Percentiles rank a stretch among this genome's conserved stretches.
These are phyloP conservation scores for Drosophila yooni DNA, from an alignment of 2,888 invertebrate genomes.

Conservation along the genomic window DNA sequence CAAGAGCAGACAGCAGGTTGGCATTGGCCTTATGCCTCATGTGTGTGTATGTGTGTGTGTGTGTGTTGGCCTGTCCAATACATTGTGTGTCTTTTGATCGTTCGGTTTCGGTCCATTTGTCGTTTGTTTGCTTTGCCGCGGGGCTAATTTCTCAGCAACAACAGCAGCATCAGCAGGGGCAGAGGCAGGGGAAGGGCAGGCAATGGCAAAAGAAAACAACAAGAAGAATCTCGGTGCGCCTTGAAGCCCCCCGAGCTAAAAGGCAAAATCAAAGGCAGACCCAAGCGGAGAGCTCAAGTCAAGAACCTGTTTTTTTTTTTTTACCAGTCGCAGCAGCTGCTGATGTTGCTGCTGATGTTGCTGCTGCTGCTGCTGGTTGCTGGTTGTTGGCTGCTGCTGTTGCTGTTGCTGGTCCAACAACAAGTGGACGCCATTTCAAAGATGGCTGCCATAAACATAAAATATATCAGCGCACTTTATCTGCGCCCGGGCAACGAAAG, in stretches of 20 bases:
- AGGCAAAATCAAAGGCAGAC: conserved; percentile 30
- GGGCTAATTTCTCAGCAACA: conserved; percentile 71
- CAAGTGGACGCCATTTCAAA: conserved; percentile 79
- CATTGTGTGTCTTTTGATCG: conserved; percentile 79
- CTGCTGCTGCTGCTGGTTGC: conserved; percentile 30
- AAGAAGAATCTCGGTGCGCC: conserved; percentile 71
- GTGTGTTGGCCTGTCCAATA: conserved; percentile 58
- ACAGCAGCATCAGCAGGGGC: conserved; percentile 15
- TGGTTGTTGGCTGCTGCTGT: conserved; percentile 37
- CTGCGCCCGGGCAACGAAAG: conserved; percentile 27
- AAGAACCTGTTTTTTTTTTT: conserved; percentile 48
- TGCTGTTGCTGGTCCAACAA: conserved; percentile 59
- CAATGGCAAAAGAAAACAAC: conserved; percentile 21
- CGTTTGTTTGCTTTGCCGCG: conserved; percentile 81
- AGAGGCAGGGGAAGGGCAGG: conserved; percentile 8
- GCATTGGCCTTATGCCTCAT: conserved; percentile 14
- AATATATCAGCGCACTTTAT: conserved; percentile 71
- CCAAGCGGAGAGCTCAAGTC: conserved; percentile 27
- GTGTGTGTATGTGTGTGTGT: conserved; percentile 1
- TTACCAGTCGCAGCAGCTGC: conserved; percentile 41
- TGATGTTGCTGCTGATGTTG: conserved; percentile 42
- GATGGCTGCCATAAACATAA: conserved; percentile 79
- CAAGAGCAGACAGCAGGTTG: conserved; percentile 35
- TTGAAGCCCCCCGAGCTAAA: conserved; percentile 48
- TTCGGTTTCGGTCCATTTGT: conserved; percentile 81